These are phyloP conservation scores for Bicyclus anynana DNA, from an alignment of 1,140 invertebrate genomes.

Conservation along the genomic window DNA sequence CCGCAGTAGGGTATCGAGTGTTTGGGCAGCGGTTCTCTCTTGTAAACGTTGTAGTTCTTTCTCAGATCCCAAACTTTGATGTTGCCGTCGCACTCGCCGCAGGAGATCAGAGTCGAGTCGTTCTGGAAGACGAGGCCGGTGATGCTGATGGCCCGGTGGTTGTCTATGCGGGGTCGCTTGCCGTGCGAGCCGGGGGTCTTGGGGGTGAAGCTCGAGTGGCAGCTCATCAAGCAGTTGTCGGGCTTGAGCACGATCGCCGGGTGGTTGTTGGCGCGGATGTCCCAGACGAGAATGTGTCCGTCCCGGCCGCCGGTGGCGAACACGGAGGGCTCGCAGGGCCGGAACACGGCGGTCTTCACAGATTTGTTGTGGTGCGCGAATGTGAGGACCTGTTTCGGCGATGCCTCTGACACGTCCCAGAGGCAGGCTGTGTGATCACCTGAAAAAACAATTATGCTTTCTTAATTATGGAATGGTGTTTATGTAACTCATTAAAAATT, in stretches of 20 bases:
- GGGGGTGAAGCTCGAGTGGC: constrained; percentile 74
- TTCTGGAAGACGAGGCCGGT: constrained; percentile 89
- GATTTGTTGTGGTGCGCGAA: constrained; percentile 88
- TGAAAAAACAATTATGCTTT: constrained; percentile 20
- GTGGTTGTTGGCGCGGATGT: constrained; percentile 78
- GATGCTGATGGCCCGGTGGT: constrained; percentile 76
- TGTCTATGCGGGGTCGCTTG: constrained; percentile 58
- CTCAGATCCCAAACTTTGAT: constrained; percentile 94
- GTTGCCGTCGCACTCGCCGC: constrained; percentile 88
- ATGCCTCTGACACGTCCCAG: constrained; percentile 80
- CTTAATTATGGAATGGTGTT: no score
- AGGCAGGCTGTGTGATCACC: constrained; percentile 89
- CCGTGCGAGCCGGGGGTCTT: constrained; percentile 72
- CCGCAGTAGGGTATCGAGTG: constrained; percentile 84
- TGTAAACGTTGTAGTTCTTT: constrained; percentile 85
- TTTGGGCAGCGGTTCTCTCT: constrained; percentile 84
- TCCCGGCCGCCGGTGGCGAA: constrained; percentile 92
- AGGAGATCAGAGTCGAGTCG: constrained; percentile 85
- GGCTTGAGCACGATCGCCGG: constrained; percentile 73
- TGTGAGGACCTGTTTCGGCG: constrained; percentile 68
- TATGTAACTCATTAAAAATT: no score
- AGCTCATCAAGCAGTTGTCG: constrained; percentile 81
- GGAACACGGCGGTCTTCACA: constrained; percentile 87
- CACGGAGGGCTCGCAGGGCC: constrained; percentile 82
- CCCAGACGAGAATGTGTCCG: constrained; percentile 91